phyloP scores from a whole-genome alignment of 2,888 invertebrate genomes.

The Noctua fimbriata region DNA sequence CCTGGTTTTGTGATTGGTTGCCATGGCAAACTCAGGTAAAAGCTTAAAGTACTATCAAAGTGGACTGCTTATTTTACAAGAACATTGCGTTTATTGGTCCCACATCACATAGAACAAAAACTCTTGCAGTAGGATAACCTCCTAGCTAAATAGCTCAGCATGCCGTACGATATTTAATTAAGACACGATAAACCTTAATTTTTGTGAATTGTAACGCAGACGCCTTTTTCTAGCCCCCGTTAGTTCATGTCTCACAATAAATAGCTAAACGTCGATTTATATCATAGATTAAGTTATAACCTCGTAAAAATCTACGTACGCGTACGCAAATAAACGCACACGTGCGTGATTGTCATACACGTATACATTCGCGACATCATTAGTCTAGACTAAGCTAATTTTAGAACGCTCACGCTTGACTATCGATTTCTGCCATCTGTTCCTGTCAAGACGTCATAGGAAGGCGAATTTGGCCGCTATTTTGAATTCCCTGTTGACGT shows the following conservation, averaged over 20 bases:
- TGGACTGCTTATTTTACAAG: not conserved
- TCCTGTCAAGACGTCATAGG: conserved; percentile 3
- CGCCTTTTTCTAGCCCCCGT: not conserved
- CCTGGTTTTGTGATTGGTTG: not conserved
- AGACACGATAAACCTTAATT: not conserved
- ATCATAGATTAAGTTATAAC: not conserved
- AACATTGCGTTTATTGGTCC: not conserved
- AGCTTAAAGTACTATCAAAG: not conserved
- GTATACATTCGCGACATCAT: not conserved
- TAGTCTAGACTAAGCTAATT: conserved; percentile 1
- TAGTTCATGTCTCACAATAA: not conserved
- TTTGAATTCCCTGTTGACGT: conserved; percentile 34
- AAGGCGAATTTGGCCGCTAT: conserved; percentile 12
- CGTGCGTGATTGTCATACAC: not conserved
- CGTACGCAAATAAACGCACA: not conserved
- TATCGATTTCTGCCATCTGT: conserved; percentile 1
- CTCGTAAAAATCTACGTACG: not conserved
- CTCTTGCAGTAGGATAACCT: not conserved
- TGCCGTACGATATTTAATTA: not conserved
- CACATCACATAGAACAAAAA: not conserved
- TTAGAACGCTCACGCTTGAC: not conserved
- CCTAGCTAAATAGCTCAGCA: not conserved
- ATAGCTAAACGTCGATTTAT: not conserved
- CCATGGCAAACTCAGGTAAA: not conserved
- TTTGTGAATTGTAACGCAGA: not conserved